Evolutionary conservation across 2,797 vertebrate genomes (phyloP).

Genomic region (Danio tinwini): DNA sequence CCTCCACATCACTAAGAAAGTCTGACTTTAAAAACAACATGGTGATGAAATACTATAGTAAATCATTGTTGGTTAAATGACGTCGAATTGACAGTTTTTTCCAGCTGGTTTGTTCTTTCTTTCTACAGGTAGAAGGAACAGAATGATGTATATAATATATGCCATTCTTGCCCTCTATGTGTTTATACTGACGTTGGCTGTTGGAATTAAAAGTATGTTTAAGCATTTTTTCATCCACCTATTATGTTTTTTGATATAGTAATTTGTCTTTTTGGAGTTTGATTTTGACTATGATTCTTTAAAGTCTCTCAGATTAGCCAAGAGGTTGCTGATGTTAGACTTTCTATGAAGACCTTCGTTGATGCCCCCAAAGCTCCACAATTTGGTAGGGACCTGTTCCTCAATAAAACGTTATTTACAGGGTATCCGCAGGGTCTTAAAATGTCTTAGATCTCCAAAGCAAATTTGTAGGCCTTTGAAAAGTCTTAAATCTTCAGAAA

Average conservation of each 20-base stretch:
- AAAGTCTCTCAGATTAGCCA: constrained; percentile 71
- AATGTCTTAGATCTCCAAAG: too few relatives aligned
- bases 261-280: not conserved
- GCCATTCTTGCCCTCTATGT: constrained; percentile 69
- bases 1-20: not conserved
- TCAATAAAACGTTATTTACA: not conserved
- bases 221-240: not conserved
- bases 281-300: not conserved
- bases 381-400: constrained; percentile 19
- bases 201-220: constrained; percentile 73
- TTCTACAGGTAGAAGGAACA: constrained; percentile 62
- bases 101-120: constrained; percentile 1
- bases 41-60: not conserved
- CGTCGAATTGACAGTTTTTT: not conserved
- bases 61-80: not conserved
- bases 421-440: too few relatives aligned
- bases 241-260: not conserved
- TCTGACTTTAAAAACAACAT: not conserved
- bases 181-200: constrained; percentile 70
- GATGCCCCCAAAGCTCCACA: not conserved
- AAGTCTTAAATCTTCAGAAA: too few relatives aligned
- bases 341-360: constrained; percentile 54
- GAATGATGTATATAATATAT: constrained; percentile 64
- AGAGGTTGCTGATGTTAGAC: constrained; percentile 66
- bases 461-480: too few relatives aligned